A percentile compares a stretch with the other conserved stretches of the same genome.
phyloP scores from a whole-genome alignment of 2,113 vertebrate genomes.

The Zosterops japonicus region DNA sequence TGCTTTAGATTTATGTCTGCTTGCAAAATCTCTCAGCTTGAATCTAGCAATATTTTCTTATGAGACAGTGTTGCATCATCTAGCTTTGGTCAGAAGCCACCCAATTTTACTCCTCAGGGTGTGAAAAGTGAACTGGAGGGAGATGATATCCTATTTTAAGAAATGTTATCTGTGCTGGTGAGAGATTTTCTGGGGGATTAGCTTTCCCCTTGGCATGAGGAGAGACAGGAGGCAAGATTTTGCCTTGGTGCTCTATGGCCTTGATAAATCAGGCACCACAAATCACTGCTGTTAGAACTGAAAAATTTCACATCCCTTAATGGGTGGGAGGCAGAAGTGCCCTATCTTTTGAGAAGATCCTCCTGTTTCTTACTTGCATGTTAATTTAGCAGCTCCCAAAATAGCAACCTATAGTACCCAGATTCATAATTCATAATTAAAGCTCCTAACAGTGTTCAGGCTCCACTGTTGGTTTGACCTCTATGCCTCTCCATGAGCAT shows the following conservation, averaged over 20 bases:
- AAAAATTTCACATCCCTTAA: background rate
- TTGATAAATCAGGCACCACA: background rate
- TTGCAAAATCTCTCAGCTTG: background rate
- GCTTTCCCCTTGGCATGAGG: background rate
- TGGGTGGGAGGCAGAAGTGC: background rate
- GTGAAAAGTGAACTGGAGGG: background rate
- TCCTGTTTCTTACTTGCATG: slow-evolving; percentile 32
- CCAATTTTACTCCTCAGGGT: background rate
- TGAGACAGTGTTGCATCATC: background rate
- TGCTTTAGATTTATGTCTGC: background rate
- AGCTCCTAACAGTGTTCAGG: background rate
- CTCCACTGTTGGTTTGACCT: background rate
- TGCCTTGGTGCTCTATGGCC: background rate
- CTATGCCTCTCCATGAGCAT: background rate
- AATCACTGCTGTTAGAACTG: background rate
- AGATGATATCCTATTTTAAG: background rate
- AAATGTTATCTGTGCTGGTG: background rate
- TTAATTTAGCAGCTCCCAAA: slow-evolving; percentile 11
- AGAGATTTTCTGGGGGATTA: background rate
- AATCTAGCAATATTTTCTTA: background rate
- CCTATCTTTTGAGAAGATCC: slow-evolving; percentile 22
- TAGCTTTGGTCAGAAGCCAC: background rate
- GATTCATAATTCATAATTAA: slow-evolving; percentile 43
- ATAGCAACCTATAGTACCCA: slow-evolving; percentile 7
- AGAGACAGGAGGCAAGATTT: background rate